Base-by-base conservation (phyloP, 2,888 invertebrate genomes). In the Strigamia maritima region DNA sequence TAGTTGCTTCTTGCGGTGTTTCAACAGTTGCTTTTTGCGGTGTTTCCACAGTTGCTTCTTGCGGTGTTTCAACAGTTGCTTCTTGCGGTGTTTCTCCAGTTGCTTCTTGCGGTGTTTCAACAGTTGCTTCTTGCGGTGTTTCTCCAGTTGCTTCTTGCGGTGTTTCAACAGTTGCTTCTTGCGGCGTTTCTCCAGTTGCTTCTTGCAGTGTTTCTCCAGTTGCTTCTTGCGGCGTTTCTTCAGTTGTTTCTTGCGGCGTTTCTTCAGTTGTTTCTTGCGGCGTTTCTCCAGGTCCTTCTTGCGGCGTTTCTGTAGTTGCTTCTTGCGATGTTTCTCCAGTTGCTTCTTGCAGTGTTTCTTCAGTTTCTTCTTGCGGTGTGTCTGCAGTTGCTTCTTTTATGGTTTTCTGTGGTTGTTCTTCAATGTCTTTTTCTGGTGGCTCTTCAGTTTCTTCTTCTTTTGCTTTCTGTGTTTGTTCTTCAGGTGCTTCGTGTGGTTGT, bases 331-430 rank as follows among this genome's bases (percentile, higher is more conserved):
- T 7, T 65, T 77, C 54, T 54, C 10, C 24, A 26, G 38, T 22
- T 60, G 26, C 3, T 74, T 77, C 77, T n/a, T n/a, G n/a, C 35
- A 35, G 6, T 6, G 38, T 14, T 54, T 54, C 31, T 26, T 79
- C 76, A 78, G 26, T 74, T 7, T n/a, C 75, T n/a, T 16, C 79
- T 19, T 74, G 60, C 7, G 26, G 19, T 8, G 38, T 6, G 24
- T 78, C 79, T 31, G 31, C 76, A 40, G 16, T 80, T 49, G 80
- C 81, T 77, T 79, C 81, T 40, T 80, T 80, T 16, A 60, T 60
- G 10, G 80, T 79, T 40, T 79, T 79, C 77, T 80, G 79, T 54
- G 81, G 49, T 26, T 22, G 80, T 80, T 80, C 77, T n/a, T 44
- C 75, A n/a, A 1, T 19, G 16, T 75, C 2, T 74, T 79, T 26